Base-by-base conservation (phyloP, 2,113 vertebrate species). In the Steatornis caripensis region DNA sequence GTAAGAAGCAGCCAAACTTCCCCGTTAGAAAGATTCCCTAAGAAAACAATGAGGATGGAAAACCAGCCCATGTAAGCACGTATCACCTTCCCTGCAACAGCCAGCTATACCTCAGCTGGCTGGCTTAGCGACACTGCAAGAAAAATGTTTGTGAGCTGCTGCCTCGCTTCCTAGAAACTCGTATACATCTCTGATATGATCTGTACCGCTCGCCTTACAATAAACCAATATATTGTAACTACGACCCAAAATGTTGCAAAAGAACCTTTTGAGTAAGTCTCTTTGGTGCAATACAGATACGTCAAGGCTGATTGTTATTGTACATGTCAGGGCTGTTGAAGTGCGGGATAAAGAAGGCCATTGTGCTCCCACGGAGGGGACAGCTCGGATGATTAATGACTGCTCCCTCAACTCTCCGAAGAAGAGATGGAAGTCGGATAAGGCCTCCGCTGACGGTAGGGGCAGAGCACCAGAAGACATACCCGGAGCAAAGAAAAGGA, bases 371-470 rank as follows among this genome's bases (percentile, higher is more conserved):
- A 85, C 13, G 29, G 87, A 97, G 95, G 94, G 95, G 97, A 97
- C 92, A 87, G 97, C 96, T 94, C 4, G 61, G 84, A 96, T 98
- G 97, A 98, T 98, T 98, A 97, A 98, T 98, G 97, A 97, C 97
- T 81, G 72, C 91, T 93, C 97, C 96, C 95, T 90, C 91, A 94
- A 89, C 97, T 96, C 97, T 97, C 96, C 7, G 2, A 89, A 93
- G 96, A 93, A 94, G 94, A 97, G 97, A 98, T 98, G 97, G 97
- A 97, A 97, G 96, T 94, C 60, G 96, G 97, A 97, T 98, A 98
- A 77, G 93, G 95, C 87, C 96, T 95, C 89, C 0, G 46, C 84
- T 82, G 91, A 89, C 77, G 41, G 91, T 81, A 77, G 85, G 90
- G 93, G 95, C 77, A 86, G 46, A 71, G 92, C 75, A 77, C 69